Evolutionary conservation across 2,888 invertebrate genomes (phyloP).

Genomic region (Lycocerus yunnanus): DNA sequence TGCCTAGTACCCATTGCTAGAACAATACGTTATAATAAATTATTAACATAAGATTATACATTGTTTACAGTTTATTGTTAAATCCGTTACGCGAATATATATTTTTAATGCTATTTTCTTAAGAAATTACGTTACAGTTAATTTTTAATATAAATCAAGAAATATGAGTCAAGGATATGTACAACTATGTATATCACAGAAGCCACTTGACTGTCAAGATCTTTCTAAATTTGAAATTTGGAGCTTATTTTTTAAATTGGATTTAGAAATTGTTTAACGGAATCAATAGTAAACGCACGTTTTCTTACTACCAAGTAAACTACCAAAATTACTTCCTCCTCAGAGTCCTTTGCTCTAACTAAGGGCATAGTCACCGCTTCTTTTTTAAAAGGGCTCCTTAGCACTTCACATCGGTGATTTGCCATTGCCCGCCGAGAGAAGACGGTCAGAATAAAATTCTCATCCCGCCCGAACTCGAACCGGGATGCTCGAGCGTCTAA

Average conservation of each 20-base stretch:
- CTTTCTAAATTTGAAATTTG: not conserved
- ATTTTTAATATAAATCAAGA: not conserved
- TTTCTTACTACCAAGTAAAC: not conserved
- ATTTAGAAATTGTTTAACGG: not conserved
- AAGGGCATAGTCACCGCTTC: too few species aligned
- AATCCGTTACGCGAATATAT: not conserved
- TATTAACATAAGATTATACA: not conserved
- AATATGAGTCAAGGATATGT: not conserved
- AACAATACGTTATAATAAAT: not conserved
- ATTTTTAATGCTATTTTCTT: not conserved
- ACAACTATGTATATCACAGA: not conserved
- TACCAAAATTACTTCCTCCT: too few species aligned
- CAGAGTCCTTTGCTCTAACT: too few species aligned
- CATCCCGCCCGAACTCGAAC: too few species aligned
- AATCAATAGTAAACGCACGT: not conserved
- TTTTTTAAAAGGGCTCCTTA: too few species aligned
- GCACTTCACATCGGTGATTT: too few species aligned
- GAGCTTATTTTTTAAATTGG: not conserved
- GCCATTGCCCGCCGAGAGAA: too few species aligned
- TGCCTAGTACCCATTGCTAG: not conserved
- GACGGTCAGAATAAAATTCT: too few species aligned
- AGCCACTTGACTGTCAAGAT: not conserved
- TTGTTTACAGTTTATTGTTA: not conserved
- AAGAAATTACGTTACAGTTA: not conserved
- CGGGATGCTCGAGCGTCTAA: too few species aligned